Base-by-base conservation (phyloP, 1,140 invertebrate genomes). In the Drosophila kepulauana region DNA sequence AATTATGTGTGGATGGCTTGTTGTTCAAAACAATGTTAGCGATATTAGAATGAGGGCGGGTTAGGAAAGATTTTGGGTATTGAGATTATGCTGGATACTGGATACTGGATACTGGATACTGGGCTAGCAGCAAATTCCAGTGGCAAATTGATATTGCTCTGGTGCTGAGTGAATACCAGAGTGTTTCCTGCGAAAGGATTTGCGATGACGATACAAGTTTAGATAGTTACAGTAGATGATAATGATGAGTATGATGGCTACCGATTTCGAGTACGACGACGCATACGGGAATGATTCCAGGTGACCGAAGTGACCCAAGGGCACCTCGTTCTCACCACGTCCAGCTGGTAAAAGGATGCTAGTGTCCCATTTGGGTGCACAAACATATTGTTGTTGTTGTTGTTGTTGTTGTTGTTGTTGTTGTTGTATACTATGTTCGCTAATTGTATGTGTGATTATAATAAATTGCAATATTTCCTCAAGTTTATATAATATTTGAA, bases 101-200 rank as follows among this genome's bases (percentile, higher is more conserved):
- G 45, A 38, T 38, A 38, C 6, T 38, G 45, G 16, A 16, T 48
- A 8, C 16, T 49, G 20, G 48, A 11, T 20, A 25, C 66, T 63
- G 68, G 67, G 68, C 54, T 76, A 76, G 69, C 69, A 76, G 74
- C 62, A 71, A 52, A 58, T 30, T 71, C 52, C 73, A 65, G 54
- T 52, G 38, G 45, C 52, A 38, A 46, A 38, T 64, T 15, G 7
- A 38, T 65, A 33, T 20, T 38, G 28, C 20, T 52, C 25, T 16
- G 35, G n/a, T 33, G 2, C 35, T 38, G 35, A 33, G 30, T 54
- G 6, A 16, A 48, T 49, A 15, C 11, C 33, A 41, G 49, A 41
- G 41, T 75, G 74, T 92, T 92, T 92, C 91, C 92, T 92, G 77
- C 92, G 92, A 73, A 92, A 91, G 38, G 91, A 91, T 79, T 92